Conservation (phyloP, 2,797 vertebrate genomes). For the Crenichthys baileyi region DNA sequence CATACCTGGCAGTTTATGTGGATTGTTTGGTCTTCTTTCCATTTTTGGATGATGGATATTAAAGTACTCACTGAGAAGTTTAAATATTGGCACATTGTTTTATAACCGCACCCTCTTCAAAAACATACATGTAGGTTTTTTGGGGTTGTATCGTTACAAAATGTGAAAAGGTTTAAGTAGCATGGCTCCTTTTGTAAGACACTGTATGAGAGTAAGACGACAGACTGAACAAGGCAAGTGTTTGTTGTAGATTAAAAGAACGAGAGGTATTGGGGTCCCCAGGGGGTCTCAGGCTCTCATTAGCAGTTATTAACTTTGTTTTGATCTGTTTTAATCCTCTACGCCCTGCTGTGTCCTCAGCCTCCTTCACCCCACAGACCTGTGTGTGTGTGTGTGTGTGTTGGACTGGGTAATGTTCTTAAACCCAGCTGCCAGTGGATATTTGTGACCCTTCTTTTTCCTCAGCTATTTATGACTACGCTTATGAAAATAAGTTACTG, state of each 20-base stretch:
- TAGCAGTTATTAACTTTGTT: constrained; percentile 83
- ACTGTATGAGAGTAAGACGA: background rate
- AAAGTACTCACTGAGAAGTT: background rate
- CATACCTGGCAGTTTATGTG: background rate
- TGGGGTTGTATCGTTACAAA: constrained; percentile 44
- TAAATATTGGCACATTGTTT: background rate
- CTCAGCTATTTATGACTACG: constrained; percentile 54
- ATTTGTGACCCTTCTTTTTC: constrained; percentile 61
- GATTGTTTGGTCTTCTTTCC: background rate
- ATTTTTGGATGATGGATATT: background rate
- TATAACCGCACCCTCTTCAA: background rate
- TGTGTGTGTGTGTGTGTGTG: constrained; percentile 15
- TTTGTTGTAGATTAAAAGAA: constrained; percentile 44
- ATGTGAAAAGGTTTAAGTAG: background rate
- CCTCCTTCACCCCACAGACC: constrained; percentile 48
- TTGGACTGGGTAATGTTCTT: constrained; percentile 55
- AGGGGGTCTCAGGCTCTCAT: constrained; percentile 75
- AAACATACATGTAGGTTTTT: constrained; percentile 34
- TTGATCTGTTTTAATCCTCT: constrained; percentile 83
- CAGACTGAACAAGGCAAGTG: constrained; percentile 23
- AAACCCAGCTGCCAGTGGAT: constrained; percentile 52
- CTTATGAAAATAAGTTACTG: constrained; percentile 64
- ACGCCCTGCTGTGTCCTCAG: constrained; percentile 64
- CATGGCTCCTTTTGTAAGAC: background rate
- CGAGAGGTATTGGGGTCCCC: constrained; percentile 59